Percentiles rank a stretch among this genome's conserved stretches.
These are phyloP conservation scores for Hermetia illucens DNA, from an alignment of 1,140 invertebrate genomes.

Conservation along the genomic window DNA sequence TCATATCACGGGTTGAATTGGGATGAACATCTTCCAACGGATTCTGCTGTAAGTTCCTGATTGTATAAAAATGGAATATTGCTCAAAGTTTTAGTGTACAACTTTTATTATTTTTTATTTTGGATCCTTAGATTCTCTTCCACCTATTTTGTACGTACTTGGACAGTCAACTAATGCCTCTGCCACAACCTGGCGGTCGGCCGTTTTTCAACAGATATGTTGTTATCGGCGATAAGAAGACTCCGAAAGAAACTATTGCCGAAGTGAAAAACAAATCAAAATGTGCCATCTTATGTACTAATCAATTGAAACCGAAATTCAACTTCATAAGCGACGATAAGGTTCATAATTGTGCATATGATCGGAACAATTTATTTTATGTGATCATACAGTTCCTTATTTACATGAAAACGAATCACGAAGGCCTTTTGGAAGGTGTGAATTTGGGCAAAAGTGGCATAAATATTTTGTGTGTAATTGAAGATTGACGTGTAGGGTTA, in stretches of 20 bases:
- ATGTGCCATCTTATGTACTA: constrained; percentile 24
- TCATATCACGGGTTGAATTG: constrained; percentile 57
- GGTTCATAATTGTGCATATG: constrained; percentile 37
- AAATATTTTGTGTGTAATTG: constrained; percentile 64
- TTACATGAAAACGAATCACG: constrained; percentile 54
- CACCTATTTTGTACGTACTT: constrained; percentile 68
- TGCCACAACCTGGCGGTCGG: constrained; percentile 61
- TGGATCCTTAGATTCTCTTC: constrained; percentile 54
- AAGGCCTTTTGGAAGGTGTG: constrained; percentile 62
- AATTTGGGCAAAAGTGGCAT: constrained; percentile 64
- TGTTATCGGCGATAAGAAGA: constrained; percentile 22
- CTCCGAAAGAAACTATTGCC: constrained; percentile 30
- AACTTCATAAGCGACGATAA: constrained; percentile 30
- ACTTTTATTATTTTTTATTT: constrained; percentile 7
- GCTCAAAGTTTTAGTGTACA: neutral
- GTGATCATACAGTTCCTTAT: constrained; percentile 65
- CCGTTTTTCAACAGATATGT: constrained; percentile 49
- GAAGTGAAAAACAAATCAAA: constrained; percentile 24
- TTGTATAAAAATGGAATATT: neutral
- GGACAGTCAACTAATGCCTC: constrained; percentile 61
- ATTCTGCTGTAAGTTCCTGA: constrained; percentile 48
- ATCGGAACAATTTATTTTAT: constrained; percentile 71
- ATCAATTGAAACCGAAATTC: constrained; percentile 24
- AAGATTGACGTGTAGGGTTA: too few species aligned
- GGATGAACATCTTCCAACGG: constrained; percentile 65